A percentile compares a stretch with the other conserved stretches of the same genome.
These are phyloP conservation scores for Belonocnema kinseyi DNA, from an alignment of 1,140 invertebrate genomes.

Conservation along the genomic window DNA sequence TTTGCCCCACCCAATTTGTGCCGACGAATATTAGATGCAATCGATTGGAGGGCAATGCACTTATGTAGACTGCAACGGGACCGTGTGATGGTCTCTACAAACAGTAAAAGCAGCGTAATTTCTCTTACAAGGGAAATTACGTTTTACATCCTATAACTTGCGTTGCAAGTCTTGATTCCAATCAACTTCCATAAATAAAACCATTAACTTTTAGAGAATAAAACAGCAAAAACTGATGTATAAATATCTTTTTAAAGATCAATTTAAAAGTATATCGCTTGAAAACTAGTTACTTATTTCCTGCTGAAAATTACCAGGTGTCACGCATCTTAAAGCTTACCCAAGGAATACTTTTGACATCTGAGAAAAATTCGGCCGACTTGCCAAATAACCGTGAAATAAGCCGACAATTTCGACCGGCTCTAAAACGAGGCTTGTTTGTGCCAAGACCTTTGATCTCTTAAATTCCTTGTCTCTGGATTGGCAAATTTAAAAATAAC, in stretches of 20 bases:
- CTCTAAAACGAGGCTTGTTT: conserved; percentile 1
- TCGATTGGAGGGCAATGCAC: conserved; percentile 26
- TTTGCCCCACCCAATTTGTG: not conserved
- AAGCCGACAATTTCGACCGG: not conserved
- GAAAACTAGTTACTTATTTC: too few species aligned
- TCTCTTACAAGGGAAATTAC: not conserved
- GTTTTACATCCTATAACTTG: not conserved
- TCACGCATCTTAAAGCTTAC: too few species aligned
- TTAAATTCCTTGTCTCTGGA: too few species aligned
- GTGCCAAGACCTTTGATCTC: not conserved
- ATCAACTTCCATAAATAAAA: not conserved
- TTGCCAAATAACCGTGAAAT: conserved; percentile 7
- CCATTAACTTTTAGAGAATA: too few species aligned
- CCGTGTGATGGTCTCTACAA: conserved; percentile 12
- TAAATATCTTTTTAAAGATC: too few species aligned
- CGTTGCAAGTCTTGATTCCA: not conserved
- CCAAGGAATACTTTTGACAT: not conserved
- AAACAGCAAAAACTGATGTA: too few species aligned
- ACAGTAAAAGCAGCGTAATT: conserved; percentile 7
- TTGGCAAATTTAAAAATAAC: too few species aligned
- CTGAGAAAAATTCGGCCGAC: not conserved
- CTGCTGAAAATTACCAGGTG: too few species aligned
- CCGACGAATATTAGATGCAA: conserved; percentile 10
- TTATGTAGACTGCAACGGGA: conserved; percentile 21
- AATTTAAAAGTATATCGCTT: too few species aligned